A percentile compares a stretch with the other conserved stretches of the same genome.
Conservation (phyloP, 2,888 invertebrate species). For the Polyommatus icarus region DNA sequence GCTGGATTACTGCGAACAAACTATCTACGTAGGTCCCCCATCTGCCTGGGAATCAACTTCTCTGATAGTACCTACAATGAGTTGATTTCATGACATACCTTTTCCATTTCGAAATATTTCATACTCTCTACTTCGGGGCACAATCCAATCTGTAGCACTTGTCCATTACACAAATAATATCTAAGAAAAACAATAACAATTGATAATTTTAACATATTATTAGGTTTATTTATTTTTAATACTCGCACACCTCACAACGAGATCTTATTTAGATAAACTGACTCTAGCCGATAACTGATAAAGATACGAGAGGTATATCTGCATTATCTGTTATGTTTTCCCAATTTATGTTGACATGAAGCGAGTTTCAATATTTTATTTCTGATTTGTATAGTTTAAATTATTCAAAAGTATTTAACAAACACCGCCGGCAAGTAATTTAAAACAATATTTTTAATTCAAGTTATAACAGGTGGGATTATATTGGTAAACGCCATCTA, state of each 20-base stretch:
- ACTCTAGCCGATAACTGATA: background rate
- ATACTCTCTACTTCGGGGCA: conserved; percentile 60
- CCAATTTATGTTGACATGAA: background rate
- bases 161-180: conserved; percentile 46
- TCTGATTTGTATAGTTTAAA: too few species aligned
- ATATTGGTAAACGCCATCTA: background rate
- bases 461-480: too few species aligned
- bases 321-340: background rate
- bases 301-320: background rate
- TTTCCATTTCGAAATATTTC: conserved; percentile 64
- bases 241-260: background rate
- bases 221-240: conserved; percentile 31
- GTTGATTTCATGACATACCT: conserved; percentile 47
- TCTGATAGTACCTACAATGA: too few species aligned
- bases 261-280: background rate
- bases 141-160: conserved; percentile 63
- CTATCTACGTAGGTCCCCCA: too few species aligned
- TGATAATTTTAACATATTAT: conserved; percentile 41
- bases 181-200: conserved; percentile 42
- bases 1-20: too few species aligned
- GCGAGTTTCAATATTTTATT: too few species aligned
- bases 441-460: too few species aligned
- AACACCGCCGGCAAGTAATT: too few species aligned
- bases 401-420: too few species aligned
- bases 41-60: too few species aligned